These are phyloP conservation scores for Pogonus chalceus DNA, from an alignment of 1,140 invertebrate species.

Conservation along the genomic window DNA sequence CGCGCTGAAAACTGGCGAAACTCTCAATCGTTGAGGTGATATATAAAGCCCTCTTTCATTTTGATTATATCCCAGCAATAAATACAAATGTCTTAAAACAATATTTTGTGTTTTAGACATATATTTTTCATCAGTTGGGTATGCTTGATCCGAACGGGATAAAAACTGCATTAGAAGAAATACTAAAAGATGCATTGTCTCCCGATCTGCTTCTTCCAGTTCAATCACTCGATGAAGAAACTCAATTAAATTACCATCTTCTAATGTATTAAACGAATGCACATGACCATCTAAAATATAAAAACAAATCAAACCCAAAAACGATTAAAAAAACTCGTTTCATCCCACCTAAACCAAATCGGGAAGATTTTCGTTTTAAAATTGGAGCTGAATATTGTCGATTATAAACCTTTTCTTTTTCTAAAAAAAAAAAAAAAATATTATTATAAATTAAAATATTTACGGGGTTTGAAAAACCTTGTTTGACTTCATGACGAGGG, in stretches of 20 bases:
- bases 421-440: background rate
- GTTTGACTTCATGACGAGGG: constrained; percentile 62
- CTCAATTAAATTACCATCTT: constrained; percentile 55
- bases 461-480: constrained; percentile 42
- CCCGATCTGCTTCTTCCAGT: constrained; percentile 86
- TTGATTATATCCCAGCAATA: constrained; percentile 87
- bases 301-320: constrained; percentile 25
- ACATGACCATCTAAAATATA: constrained; percentile 59
- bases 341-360: constrained; percentile 83
- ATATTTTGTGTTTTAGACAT: constrained; percentile 70
- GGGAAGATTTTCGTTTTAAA: constrained; percentile 81
- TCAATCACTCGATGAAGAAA: constrained; percentile 76
- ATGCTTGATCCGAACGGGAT: constrained; percentile 66
- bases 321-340: constrained; percentile 63
- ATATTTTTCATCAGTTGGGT: constrained; percentile 76
- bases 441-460: constrained; percentile 6
- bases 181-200: constrained; percentile 91
- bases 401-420: constrained; percentile 79
- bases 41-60: constrained; percentile 84
- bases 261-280: constrained; percentile 61
- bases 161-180: constrained; percentile 94
- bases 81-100: constrained; percentile 84
- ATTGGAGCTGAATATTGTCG: constrained; percentile 82
- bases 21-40: constrained; percentile 72
- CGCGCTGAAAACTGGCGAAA: constrained; percentile 89